Evolutionary conservation across 2,113 vertebrate genomes (phyloP), one percentile per base, ranked within the genome.

Genomic region (Maccullochella peelii): DNA sequence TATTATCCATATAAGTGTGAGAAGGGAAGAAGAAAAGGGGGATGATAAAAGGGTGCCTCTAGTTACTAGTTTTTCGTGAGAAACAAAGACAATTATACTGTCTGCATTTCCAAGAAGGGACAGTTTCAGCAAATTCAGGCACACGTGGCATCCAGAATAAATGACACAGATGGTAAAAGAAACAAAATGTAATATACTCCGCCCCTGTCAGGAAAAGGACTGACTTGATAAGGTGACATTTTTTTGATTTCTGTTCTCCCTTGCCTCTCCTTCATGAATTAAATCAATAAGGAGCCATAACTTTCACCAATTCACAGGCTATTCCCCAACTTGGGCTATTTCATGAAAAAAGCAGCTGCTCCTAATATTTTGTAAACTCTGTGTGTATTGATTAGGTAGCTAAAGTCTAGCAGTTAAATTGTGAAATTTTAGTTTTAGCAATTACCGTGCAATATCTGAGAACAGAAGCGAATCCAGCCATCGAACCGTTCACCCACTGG

Each of bases 361-460:
- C 6, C 49, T 70, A 44, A 84, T 69, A 65, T 82, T 68, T 69
- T 69, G 14, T 38, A 61, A 86, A 86, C 44, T 75, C 55, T 36
- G 6, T 23, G 18, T 58, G n/a, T 86, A 88, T 90, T 79, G 88
- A 90, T 91, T 83, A 52, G 30, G 2, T 20, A 16, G 23, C 79
- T 49, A 47, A 78, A 79, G 65, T 73, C 62, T 85, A 82, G 54
- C 9, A 16, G 68, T 72, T 59, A 30, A 66, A 70, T 71, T 85
- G 68, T 57, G 59, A 78, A 67, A 25, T 76, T 84, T 73, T 50
- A 33, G 38, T 78, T 84, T 52, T 25, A 65, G 47, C 75, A 61
- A 74, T 89, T 79, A 52, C 61, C 0, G 2, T 67, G 72, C 68
- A 49, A 55, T 77, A 75, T 77, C 33, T 73, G 47, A 36, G 33